Evolutionary conservation across 1,140 invertebrate species (phyloP), one percentile per base, ranked within the genome.

Genomic region (Ctenoplectra terminalis): DNA sequence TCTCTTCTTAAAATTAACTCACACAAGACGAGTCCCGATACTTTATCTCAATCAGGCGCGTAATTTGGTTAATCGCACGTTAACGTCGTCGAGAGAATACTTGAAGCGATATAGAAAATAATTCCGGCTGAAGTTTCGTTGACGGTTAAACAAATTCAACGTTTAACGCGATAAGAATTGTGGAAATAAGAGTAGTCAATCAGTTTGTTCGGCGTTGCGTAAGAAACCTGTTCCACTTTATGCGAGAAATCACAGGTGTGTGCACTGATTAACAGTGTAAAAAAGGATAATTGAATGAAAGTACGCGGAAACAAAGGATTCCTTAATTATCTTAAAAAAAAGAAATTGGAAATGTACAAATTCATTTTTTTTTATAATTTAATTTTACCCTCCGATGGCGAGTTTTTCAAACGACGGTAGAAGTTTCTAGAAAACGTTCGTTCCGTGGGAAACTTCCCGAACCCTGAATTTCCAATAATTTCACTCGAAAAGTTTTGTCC

Each of bases 161-260:
- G 31, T 1, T 58, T 6, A 1, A 2, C 4, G 11, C 26, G 26
- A 56, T 26, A 58, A 29, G 15, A 72, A 4, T 50, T 9, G 0
- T 29, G 70, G 40, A 72, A 58, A 71, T 17, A 26, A 37, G 23
- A 31, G 43, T 60, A 46, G 17, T 5, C 15, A 54, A 58, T 43
- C n/a, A 52, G 31, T 48, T 75, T 74, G 20, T 63, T 75, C 11
- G n/a, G 15, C 8, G 34, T 79, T 71, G 43, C n/a, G 46, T 61
- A 79, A 79, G 34, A 31, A 78, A 79, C 76, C 67, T 31, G 76
- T 79, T 79, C 48, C 2, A 26, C 71, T 40, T 48, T 8, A 0
- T 34, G 40, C 26, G 23, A 31, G 23, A 40, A 26, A 43, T 58
- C 40, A 66, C 29, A 60, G 43, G 66, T 26, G 66, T 20, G 34